phyloP scores from a whole-genome alignment of 2,797 vertebrate genomes.

The Pampus argenteus region DNA sequence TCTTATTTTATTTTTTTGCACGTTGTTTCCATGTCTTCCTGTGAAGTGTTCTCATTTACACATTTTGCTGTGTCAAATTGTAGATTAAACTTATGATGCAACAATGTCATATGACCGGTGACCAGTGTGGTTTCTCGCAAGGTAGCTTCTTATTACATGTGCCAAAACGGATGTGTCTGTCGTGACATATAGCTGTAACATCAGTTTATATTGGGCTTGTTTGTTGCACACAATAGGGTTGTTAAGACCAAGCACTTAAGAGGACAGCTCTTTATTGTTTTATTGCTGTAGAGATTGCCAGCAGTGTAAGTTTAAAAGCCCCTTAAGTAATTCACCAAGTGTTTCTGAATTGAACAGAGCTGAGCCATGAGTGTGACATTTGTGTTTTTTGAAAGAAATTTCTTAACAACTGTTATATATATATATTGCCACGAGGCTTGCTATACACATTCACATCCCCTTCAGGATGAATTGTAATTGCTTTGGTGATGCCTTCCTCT shows the following conservation, averaged over 20 bases:
- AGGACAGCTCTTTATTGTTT: conserved; percentile 8
- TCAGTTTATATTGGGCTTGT: background rate
- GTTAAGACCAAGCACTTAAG: conserved; percentile 21
- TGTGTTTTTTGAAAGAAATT: no score
- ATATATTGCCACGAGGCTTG: no score
- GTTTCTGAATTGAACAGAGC: conserved; percentile 17
- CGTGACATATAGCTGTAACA: background rate
- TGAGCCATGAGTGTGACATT: background rate
- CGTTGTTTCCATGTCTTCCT: background rate
- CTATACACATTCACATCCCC: no score
- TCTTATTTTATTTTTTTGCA: background rate
- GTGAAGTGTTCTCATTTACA: background rate
- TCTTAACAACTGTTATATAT: no score
- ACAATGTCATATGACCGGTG: background rate
- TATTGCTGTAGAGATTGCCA: background rate
- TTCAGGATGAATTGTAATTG: no score
- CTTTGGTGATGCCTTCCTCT: no score
- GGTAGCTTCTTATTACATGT: background rate
- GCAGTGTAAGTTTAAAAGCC: conserved; percentile 27
- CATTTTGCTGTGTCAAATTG: conserved; percentile 5
- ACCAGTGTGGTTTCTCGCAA: background rate
- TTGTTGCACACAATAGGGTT: background rate
- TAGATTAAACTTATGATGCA: background rate
- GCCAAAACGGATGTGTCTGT: background rate
- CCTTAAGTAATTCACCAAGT: conserved; percentile 9